Conservation (phyloP, 1,140 invertebrate genomes). For the Lethocerus indicus region DNA sequence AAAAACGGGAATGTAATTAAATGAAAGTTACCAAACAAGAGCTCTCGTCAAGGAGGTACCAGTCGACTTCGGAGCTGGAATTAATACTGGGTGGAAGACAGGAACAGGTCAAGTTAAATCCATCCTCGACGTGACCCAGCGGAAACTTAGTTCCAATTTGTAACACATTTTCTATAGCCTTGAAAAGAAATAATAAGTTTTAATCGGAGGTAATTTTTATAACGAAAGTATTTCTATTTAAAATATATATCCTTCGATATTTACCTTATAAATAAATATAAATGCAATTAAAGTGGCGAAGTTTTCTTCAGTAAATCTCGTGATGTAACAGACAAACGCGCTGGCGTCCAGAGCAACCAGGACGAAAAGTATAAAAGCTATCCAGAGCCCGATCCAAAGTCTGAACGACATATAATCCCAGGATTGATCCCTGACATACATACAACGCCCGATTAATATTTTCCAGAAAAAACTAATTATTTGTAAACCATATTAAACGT, state of each 20-base stretch:
- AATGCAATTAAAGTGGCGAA: constrained; percentile 97
- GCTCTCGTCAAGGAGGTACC: no score
- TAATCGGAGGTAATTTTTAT: not conserved
- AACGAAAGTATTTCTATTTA: not conserved
- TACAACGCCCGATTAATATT: not conserved
- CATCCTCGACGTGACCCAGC: no score
- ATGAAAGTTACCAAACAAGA: no score
- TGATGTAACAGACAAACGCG: constrained; percentile 97
- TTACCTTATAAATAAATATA: constrained; percentile 96
- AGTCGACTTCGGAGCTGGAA: no score
- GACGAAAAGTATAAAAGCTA: constrained; percentile 63
- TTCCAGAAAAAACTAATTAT: no score
- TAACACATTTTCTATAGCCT: constrained; percentile 72
- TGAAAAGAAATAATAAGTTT: constrained; percentile 20
- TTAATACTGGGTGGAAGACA: no score
- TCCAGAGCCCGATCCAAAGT: constrained; percentile 93
- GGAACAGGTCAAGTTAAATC: no score
- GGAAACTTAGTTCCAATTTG: constrained; percentile 68
- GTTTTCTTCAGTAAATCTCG: constrained; percentile 97
- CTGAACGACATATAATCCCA: constrained; percentile 90
- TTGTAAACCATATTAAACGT: no score
- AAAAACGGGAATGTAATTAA: no score
- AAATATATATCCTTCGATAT: not conserved
- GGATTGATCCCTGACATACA: constrained; percentile 32
- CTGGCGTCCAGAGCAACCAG: constrained; percentile 92